phyloP scores from a whole-genome alignment of 2,888 invertebrate species.

The Rhyacophila evoluta region DNA sequence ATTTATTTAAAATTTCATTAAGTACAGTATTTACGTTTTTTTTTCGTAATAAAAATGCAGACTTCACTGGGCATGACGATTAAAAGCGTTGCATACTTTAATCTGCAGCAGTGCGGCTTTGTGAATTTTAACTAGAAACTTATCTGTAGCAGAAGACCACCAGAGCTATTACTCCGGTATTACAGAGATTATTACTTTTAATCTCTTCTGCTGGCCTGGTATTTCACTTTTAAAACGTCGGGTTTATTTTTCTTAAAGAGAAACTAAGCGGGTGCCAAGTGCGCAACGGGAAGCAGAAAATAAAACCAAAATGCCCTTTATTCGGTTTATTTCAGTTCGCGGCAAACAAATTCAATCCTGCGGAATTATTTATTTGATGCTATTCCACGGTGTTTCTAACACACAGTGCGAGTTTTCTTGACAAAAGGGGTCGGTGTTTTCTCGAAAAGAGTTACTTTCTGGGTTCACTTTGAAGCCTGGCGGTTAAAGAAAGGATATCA shows the following conservation, averaged over 20 bases:
- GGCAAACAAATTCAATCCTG: slow-evolving; percentile 18
- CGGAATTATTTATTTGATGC: slow-evolving; percentile 15
- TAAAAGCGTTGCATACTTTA: slow-evolving; percentile 49
- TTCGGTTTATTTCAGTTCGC: slow-evolving; percentile 16
- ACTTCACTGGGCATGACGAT: background rate
- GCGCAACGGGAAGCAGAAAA: slow-evolving; percentile 40
- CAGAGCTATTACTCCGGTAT: slow-evolving; percentile 50
- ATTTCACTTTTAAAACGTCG: slow-evolving; percentile 46
- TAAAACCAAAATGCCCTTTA: background rate
- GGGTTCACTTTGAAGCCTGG: background rate
- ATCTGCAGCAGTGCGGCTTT: slow-evolving; percentile 53
- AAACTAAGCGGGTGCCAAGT: slow-evolving; percentile 44
- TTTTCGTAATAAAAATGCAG: too few relatives aligned
- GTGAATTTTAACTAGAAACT: slow-evolving; percentile 54
- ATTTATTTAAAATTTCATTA: too few relatives aligned
- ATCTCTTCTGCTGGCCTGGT: slow-evolving; percentile 49
- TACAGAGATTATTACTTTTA: slow-evolving; percentile 54
- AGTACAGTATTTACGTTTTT: too few relatives aligned
- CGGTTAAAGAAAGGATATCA: background rate
- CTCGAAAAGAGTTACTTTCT: background rate
- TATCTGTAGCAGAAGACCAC: slow-evolving; percentile 43
- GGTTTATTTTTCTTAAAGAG: slow-evolving; percentile 51
- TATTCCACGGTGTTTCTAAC: slow-evolving; percentile 27
- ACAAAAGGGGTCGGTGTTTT: slow-evolving; percentile 11
- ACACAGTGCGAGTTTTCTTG: slow-evolving; percentile 25